Base-by-base conservation (phyloP, 2,113 vertebrate genomes). In the Toxostoma redivivum region DNA sequence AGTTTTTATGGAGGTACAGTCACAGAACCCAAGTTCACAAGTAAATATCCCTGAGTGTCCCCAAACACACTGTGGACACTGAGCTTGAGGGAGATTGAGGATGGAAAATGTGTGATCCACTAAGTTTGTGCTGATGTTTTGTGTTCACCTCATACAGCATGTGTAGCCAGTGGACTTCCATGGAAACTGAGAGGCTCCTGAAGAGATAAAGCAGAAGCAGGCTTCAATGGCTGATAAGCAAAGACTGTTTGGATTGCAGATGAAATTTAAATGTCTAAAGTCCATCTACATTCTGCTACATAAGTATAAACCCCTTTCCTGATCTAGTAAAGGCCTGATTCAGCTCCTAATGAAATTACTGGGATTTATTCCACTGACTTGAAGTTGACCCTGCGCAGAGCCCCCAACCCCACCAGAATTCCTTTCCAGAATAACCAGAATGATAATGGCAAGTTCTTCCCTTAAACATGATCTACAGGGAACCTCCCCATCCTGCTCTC, bases 341-440 rank as follows among this genome's bases (percentile, higher is more conserved):
- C 76, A 80, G 16, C 38, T 93, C 33, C 51, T 92, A 93, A 94
- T 80, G 58, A 94, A 93, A 82, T 96, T 73, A 93, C 14, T 27
- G 35, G 38, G 20, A 86, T 92, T 94, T 83, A 31, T 83, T 93
- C 47, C 47, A n/a, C 67, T 92, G 86, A 88, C 71, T 88, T 82
- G 79, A 88, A 66, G 71, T 51, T 90, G 66, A 82, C 66, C 58
- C 31, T 45, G 60, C 22, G 18, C 40, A 90, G 50, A 88, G 50
- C 47, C 67, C 76, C 62, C 64, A 77, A 25, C 16, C 20, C 50
- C 47, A 82, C 19, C 37, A 94, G 74, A 72, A 86, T 50, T 37
- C 66, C 50, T 54, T 87, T 84, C 38, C 78, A 74, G 38, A 81
- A 70, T 44, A 83, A n/a, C 64, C 47, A 42, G 54, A 47, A 38